A percentile compares a stretch with the other conserved stretches of the same genome.
phyloP scores from a whole-genome alignment of 2,113 vertebrate genomes.

The Cacatua alba region DNA sequence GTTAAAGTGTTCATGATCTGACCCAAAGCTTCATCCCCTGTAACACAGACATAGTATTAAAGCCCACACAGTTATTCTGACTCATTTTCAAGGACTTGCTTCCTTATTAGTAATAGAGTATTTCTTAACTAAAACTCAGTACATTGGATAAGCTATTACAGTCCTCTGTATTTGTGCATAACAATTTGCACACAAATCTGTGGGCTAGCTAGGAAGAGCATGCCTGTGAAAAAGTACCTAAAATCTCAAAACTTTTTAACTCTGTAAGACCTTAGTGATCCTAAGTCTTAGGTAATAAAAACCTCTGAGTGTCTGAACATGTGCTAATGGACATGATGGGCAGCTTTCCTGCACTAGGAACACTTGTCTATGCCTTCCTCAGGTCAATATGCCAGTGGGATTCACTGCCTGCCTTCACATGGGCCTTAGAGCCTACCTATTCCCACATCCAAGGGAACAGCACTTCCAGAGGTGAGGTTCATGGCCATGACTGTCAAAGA shows the following conservation, averaged over 20 bases:
- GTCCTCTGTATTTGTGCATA: background rate
- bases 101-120: background rate
- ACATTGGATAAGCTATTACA: background rate
- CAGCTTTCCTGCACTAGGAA: background rate
- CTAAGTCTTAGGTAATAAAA: background rate
- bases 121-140: background rate
- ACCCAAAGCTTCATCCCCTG: background rate
- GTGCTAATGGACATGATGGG: fast-evolving
- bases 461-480: background rate
- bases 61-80: background rate
- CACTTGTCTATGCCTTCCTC: background rate
- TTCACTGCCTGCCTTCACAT: background rate
- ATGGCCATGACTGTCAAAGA: background rate
- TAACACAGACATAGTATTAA: background rate
- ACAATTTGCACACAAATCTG: background rate
- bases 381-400: background rate
- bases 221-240: background rate
- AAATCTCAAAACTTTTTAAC: background rate
- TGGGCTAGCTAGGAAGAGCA: background rate
- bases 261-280: background rate
- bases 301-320: background rate
- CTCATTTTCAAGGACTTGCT: background rate
- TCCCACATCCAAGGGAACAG: fast-evolving
- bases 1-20: background rate
- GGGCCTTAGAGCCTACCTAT: background rate